Conservation (phyloP, 1,140 invertebrate species). For the Camponotus pennsylvanicus region DNA sequence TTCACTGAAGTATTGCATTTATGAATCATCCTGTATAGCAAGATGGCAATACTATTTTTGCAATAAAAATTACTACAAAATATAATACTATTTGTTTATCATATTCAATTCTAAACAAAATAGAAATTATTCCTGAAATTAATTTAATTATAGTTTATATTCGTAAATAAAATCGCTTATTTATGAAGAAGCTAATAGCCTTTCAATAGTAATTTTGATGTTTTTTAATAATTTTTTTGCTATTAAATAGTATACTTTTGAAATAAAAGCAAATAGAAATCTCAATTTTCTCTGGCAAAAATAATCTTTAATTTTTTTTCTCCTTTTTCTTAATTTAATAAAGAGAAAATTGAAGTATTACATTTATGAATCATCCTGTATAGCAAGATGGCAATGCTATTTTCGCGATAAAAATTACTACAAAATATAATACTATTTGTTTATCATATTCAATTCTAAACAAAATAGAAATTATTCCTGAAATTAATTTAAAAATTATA, state of each 20-base stretch:
- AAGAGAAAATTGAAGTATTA: background rate
- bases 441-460: background rate
- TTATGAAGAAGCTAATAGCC: background rate
- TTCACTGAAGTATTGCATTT: no score
- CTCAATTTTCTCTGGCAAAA: background rate
- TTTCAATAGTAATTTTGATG: background rate
- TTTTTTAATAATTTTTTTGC: background rate
- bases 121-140: background rate
- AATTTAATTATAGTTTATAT: background rate
- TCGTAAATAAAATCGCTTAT: background rate
- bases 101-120: no score
- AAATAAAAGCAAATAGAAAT: background rate
- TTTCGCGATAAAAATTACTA: background rate
- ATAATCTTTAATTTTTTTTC: background rate
- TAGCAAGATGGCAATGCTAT: no score
- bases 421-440: background rate
- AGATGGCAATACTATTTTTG: no score
- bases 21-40: no score
- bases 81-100: background rate
- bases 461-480: background rate
- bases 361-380: no score
- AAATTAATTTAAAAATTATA: background rate
- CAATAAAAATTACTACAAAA: slow-evolving; percentile 5
- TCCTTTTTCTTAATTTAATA: background rate
- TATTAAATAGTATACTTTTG: background rate